Conservation (phyloP, 2,797 vertebrate species). For the Apogon hyalosoma region DNA sequence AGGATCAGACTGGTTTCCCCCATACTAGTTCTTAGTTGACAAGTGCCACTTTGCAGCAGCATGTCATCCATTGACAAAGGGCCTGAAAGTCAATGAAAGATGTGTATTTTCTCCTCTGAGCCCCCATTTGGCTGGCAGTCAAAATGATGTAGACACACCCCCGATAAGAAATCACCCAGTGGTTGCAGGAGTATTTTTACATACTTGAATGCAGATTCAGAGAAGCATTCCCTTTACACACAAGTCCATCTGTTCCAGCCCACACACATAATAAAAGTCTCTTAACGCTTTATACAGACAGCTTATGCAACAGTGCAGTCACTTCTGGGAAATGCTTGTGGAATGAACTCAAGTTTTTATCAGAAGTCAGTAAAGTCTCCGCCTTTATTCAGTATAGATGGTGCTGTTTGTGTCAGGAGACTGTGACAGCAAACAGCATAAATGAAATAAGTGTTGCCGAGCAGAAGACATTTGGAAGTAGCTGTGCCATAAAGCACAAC, state of each 20-base stretch:
- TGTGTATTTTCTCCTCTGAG: neutral
- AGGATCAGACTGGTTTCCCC: too few relatives aligned
- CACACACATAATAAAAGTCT: constrained; percentile 65
- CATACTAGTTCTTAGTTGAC: too few relatives aligned
- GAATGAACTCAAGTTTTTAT: constrained; percentile 24
- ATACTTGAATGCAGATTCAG: constrained; percentile 17
- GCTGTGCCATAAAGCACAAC: too few relatives aligned
- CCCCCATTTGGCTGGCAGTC: constrained; percentile 15
- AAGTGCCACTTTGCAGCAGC: neutral
- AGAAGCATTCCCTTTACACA: constrained; percentile 43
- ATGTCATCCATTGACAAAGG: neutral
- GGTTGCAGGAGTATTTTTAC: constrained; percentile 33
- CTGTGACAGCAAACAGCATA: neutral
- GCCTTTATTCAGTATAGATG: constrained; percentile 23
- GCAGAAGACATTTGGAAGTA: too few relatives aligned
- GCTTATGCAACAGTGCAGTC: constrained; percentile 62
- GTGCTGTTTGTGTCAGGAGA: neutral
- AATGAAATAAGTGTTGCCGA: neutral
- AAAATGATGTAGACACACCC: constrained; percentile 11
- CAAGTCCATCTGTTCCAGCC: constrained; percentile 62
- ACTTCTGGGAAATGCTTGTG: constrained; percentile 58
- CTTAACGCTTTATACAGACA: constrained; percentile 54
- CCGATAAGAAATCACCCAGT: constrained; percentile 20
- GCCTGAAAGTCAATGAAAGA: constrained; percentile 2
- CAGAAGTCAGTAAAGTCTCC: constrained; percentile 4